A percentile compares a stretch with the other conserved stretches of the same genome.
These are phyloP conservation scores for Netta rufina DNA, from an alignment of 2,797 vertebrate species.

Conservation along the genomic window DNA sequence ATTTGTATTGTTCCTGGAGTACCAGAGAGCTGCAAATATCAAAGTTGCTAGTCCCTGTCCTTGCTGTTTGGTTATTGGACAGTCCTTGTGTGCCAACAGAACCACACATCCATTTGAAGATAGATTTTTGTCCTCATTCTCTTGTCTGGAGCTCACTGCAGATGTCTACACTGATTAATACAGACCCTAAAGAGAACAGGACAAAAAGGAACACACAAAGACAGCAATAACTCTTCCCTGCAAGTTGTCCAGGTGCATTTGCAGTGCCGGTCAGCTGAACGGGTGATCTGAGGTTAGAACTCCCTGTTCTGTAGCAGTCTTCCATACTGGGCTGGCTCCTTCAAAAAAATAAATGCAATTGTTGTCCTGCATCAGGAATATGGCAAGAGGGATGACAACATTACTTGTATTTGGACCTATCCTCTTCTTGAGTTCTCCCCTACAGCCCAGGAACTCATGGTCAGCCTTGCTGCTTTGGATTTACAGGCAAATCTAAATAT, in stretches of 20 bases:
- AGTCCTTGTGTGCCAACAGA: background rate
- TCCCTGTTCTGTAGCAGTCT: background rate
- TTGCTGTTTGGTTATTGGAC: background rate
- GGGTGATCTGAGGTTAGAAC: background rate
- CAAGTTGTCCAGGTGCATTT: background rate
- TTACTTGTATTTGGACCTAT: background rate
- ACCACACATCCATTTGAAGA: background rate
- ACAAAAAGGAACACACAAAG: background rate
- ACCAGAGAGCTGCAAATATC: background rate
- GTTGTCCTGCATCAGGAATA: background rate
- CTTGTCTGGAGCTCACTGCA: background rate
- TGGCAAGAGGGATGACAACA: background rate
- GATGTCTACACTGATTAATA: background rate
- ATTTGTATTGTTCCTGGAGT: background rate
- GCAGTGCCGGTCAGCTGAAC: accelerated
- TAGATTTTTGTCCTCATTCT: background rate
- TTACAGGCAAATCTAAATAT: background rate
- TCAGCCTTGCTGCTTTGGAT: background rate
- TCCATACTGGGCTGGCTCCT: background rate
- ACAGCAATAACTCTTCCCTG: background rate
- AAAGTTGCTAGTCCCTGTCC: background rate
- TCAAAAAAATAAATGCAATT: background rate
- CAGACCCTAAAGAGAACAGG: background rate
- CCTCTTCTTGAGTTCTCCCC: background rate
- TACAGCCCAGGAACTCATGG: background rate